A percentile compares a stretch with the other conserved stretches of the same genome.
Conservation (phyloP, 92 coral and sea anemone genomes). For the Desmophyllum pertusum region DNA sequence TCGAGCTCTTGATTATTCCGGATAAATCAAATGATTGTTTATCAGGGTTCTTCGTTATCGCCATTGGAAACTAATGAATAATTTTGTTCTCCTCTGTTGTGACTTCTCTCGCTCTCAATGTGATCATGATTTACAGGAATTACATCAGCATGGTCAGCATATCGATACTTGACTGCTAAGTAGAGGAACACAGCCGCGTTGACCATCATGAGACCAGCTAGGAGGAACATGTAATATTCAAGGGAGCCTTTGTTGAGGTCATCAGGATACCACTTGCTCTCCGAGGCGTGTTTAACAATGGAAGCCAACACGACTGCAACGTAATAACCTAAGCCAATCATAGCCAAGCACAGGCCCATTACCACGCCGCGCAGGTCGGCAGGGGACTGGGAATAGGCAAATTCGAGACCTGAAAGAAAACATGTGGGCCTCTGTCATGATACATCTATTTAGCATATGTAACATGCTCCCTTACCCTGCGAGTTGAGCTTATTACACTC, state of each 20-base stretch:
- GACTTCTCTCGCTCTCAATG: not conserved
- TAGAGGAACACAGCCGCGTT: conserved; percentile 69
- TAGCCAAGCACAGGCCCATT: conserved; percentile 89
- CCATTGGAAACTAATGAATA: not conserved
- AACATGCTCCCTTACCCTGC: too few relatives aligned
- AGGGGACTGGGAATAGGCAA: conserved; percentile 95
- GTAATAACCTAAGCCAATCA: conserved; percentile 84
- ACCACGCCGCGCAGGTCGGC: conserved; percentile 81
- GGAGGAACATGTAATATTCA: conserved; percentile 81
- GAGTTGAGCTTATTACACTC: too few relatives aligned
- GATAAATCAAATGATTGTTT: not conserved
- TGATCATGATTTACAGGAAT: not conserved
- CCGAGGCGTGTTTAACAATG: conserved; percentile 62
- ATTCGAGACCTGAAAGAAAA: conserved; percentile 73
- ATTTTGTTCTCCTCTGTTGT: not conserved
- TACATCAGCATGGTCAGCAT: conserved; percentile 16
- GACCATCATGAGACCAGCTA: conserved; percentile 81
- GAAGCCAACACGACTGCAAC: conserved; percentile 72
- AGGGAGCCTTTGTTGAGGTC: conserved; percentile 78
- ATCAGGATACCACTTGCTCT: conserved; percentile 70
- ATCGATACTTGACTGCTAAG: conserved; percentile 73
- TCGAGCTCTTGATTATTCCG: too few relatives aligned
- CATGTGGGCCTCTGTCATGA: not conserved
- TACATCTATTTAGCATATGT: too few relatives aligned
- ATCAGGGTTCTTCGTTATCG: not conserved